Percentiles rank a stretch among this genome's conserved stretches.
Conservation (phyloP, 2,797 vertebrate genomes). For the Hoplostethus atlanticus region DNA sequence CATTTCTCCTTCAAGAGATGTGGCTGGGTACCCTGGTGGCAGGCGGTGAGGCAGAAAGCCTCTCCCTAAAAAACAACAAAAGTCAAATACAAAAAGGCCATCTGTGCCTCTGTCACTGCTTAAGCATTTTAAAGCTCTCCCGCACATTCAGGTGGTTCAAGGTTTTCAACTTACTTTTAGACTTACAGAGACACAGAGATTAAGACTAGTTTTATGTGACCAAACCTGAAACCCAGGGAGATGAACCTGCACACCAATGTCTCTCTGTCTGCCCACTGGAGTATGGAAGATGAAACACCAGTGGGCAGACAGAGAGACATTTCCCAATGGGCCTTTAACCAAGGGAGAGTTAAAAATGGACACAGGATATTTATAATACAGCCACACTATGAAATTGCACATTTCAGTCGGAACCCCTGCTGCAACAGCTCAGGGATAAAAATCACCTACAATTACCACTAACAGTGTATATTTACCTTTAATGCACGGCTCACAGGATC, state of each 20-base stretch:
- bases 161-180: slow-evolving; percentile 14
- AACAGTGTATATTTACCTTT: slow-evolving; percentile 60
- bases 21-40: slow-evolving; percentile 40
- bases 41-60: slow-evolving; percentile 17
- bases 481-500: slow-evolving; percentile 27
- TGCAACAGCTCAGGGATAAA: slow-evolving; percentile 47
- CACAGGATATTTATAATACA: slow-evolving; percentile 15
- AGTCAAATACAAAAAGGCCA: slow-evolving; percentile 50
- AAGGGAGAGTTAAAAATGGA: slow-evolving; percentile 16
- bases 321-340: no score
- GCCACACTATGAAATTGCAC: slow-evolving; percentile 40
- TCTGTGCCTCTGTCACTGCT: slow-evolving; percentile 35
- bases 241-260: not conserved
- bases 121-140: slow-evolving; percentile 37
- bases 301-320: not conserved
- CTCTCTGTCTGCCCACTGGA: not conserved
- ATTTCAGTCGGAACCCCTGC: slow-evolving; percentile 52
- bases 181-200: no score
- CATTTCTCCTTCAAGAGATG: slow-evolving; percentile 63
- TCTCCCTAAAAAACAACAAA: slow-evolving; percentile 29
- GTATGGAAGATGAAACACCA: not conserved
- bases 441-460: slow-evolving; percentile 45
- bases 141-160: slow-evolving; percentile 9
- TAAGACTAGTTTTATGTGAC: no score
- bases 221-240: not conserved